A percentile compares a stretch with the other conserved stretches of the same genome.
These are phyloP conservation scores for Lumbricus terrestris DNA, from an alignment of 2,888 invertebrate species.

Conservation along the genomic window DNA sequence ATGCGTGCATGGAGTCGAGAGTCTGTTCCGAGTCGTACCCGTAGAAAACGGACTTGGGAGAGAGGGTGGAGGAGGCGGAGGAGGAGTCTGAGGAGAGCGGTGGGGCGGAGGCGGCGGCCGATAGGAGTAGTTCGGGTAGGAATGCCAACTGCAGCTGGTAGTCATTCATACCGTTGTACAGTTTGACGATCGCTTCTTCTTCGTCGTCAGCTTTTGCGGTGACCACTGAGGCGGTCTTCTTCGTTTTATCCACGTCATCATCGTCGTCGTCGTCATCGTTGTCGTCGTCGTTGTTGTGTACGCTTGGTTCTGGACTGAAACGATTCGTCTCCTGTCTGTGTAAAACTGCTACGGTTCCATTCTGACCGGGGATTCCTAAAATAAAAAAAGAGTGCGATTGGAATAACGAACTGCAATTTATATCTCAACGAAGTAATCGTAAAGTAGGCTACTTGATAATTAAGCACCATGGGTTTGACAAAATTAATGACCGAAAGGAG, in stretches of 20 bases:
- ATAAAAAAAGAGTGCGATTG: too few relatives aligned
- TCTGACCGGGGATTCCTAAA: background rate
- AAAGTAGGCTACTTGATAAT: background rate
- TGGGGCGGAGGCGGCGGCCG: background rate
- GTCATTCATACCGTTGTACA: background rate
- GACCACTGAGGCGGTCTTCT: background rate
- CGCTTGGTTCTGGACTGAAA: background rate
- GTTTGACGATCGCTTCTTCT: background rate
- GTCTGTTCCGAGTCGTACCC: conserved; percentile 6
- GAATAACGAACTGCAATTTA: background rate
- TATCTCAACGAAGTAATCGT: background rate
- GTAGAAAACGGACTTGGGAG: conserved; percentile 5
- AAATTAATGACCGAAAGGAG: too few relatives aligned
- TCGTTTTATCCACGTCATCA: background rate
- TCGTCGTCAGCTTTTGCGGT: background rate
- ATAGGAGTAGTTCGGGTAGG: conserved; percentile 7
- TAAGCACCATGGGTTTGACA: too few relatives aligned
- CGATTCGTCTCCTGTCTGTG: background rate
- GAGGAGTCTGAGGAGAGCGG: background rate
- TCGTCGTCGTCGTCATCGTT: background rate
- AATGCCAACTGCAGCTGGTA: background rate
- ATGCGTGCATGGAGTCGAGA: background rate
- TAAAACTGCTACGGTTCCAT: background rate
- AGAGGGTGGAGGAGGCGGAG: background rate
- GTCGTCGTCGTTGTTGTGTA: background rate